phyloP scores from a whole-genome alignment of 2,113 vertebrate species.

The Prochilodus magdalenae region DNA sequence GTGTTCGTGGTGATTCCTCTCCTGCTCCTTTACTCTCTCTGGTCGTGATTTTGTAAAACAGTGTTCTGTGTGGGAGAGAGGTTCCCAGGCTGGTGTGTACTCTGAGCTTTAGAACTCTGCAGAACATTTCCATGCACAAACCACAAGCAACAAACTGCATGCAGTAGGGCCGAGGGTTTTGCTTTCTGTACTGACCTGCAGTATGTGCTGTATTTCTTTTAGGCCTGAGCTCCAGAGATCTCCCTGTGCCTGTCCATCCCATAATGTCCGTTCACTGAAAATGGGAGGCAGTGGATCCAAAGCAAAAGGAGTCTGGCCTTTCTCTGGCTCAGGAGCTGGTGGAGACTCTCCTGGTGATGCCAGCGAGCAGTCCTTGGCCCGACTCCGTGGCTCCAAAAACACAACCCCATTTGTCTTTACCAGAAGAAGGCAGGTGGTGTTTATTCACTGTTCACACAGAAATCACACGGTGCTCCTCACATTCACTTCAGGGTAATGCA shows the following conservation, averaged over 20 bases:
- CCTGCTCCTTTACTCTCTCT: too few species aligned
- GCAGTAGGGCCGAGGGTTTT: not conserved
- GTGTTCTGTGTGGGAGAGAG: too few species aligned
- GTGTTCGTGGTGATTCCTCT: conserved; percentile 47
- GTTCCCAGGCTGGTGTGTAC: too few species aligned
- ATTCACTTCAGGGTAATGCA: too few species aligned
- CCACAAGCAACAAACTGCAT: conserved; percentile 28
- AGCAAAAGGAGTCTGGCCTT: conserved; percentile 88
- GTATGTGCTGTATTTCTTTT: conserved; percentile 12
- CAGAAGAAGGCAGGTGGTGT: conserved; percentile 88
- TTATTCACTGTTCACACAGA: too few species aligned
- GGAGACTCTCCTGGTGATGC: conserved; percentile 72
- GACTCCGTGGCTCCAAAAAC: conserved; percentile 77
- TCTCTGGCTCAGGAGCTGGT: conserved; percentile 78
- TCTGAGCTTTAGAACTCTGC: too few species aligned
- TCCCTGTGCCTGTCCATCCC: conserved; percentile 18
- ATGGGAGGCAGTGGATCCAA: conserved; percentile 94
- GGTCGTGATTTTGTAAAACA: too few species aligned
- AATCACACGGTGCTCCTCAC: too few species aligned
- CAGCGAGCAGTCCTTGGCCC: conserved; percentile 84
- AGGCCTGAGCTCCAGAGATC: conserved; percentile 39
- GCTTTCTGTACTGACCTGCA: conserved; percentile 4
- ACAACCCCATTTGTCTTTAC: conserved; percentile 91
- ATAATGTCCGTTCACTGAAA: conserved; percentile 77
- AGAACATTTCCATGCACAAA: too few species aligned